A percentile compares a stretch with the other conserved stretches of the same genome.
Evolutionary conservation across 2,888 invertebrate genomes (phyloP).

Genomic region (Drosophila merina): DNA sequence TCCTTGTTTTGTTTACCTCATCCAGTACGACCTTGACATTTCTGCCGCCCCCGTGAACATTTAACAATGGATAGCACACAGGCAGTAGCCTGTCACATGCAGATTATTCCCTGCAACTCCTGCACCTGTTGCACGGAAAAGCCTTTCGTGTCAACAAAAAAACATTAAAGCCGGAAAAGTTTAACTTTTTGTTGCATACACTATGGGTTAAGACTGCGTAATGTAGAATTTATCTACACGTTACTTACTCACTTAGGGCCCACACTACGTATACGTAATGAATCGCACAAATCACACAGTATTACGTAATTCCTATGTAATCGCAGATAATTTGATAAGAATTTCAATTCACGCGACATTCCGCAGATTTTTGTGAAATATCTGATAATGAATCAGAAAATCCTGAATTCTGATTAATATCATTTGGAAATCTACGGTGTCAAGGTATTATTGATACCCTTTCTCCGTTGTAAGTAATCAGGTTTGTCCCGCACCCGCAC

Average conservation of each 20-base stretch:
- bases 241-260: neutral
- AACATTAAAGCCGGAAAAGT: neutral
- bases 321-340: conserved; percentile 4
- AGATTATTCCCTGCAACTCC: too few species aligned
- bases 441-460: neutral
- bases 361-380: conserved; percentile 5
- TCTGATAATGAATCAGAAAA: neutral
- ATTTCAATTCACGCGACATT: neutral
- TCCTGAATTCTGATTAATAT: neutral
- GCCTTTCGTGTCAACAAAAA: neutral
- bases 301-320: neutral
- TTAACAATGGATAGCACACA: neutral
- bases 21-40: conserved; percentile 6
- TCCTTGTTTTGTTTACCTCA: conserved; percentile 2
- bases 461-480: neutral
- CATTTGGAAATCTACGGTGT: neutral
- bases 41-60: neutral
- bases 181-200: conserved; percentile 16
- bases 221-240: conserved; percentile 5
- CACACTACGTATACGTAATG: conserved; percentile 15
- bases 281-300: too few species aligned
- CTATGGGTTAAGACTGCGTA: neutral
- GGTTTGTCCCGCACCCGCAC: neutral
- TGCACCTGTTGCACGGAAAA: neutral
- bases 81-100: too few species aligned